A percentile compares a stretch with the other conserved stretches of the same genome.
Evolutionary conservation across 2,888 invertebrate species (phyloP).

Genomic region (Siphonodentalium dalli): DNA sequence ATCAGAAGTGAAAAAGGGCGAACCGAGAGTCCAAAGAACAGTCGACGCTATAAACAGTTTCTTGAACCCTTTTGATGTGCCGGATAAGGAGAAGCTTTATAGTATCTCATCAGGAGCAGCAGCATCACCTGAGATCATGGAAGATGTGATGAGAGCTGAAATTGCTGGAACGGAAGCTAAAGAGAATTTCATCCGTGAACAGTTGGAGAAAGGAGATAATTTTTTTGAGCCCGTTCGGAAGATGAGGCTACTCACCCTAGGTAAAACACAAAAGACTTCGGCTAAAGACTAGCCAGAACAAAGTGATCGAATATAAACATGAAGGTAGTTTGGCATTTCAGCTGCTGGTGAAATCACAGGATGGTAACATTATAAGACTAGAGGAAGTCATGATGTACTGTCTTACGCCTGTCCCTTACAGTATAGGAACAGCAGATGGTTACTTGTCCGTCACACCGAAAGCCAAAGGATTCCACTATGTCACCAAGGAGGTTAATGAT

Average conservation of each 20-base stretch:
- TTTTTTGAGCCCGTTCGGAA: constrained; percentile 2
- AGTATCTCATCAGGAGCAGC: background rate
- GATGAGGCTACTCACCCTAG: background rate
- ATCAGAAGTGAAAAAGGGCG: constrained; percentile 2
- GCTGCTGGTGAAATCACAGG: background rate
- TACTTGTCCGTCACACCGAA: background rate
- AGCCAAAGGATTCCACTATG: background rate
- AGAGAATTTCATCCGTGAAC: background rate
- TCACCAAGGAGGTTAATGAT: background rate
- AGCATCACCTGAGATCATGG: background rate
- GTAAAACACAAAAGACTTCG: background rate
- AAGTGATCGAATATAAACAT: background rate
- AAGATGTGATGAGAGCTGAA: background rate
- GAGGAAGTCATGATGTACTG: background rate
- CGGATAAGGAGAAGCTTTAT: background rate
- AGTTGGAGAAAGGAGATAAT: background rate
- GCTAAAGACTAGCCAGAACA: background rate
- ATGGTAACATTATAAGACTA: background rate
- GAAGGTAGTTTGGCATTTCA: background rate
- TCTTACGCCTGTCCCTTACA: background rate
- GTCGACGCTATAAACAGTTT: constrained; percentile 7
- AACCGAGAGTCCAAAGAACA: background rate
- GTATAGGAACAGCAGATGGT: background rate
- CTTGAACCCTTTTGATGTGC: background rate
- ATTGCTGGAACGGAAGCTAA: background rate